Conservation (phyloP, 37 sponge, comb jelly and placozoan species). For the Dysidea cf. avara region DNA sequence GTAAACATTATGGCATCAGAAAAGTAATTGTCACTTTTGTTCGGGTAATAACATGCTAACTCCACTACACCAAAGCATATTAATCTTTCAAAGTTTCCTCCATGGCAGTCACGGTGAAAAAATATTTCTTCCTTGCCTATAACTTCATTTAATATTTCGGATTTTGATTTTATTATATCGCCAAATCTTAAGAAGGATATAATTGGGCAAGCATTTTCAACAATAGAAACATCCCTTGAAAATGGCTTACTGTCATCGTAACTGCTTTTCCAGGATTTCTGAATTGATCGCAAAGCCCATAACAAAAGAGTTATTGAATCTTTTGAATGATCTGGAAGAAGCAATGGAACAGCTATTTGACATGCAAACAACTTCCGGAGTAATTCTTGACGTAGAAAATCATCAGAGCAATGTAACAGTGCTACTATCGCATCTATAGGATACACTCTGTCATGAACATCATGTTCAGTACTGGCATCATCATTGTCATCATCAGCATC, state of each 20-base stretch:
- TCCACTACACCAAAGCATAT: slow-evolving; percentile 25
- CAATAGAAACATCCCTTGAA: slow-evolving; percentile 4
- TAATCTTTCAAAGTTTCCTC: background rate
- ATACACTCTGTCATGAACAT: background rate
- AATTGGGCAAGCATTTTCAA: slow-evolving; percentile 19
- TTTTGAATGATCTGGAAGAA: slow-evolving; percentile 27
- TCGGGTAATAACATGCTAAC: slow-evolving; percentile 26
- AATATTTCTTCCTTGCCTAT: slow-evolving; percentile 22
- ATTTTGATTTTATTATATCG: slow-evolving; percentile 16
- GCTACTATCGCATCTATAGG: slow-evolving; percentile 31
- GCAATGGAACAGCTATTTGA: slow-evolving; percentile 26
- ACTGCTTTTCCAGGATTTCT: slow-evolving; percentile 28
- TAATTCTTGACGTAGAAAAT: slow-evolving; percentile 34
- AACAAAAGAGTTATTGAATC: background rate
- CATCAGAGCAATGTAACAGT: slow-evolving; percentile 22
- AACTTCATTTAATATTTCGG: slow-evolving; percentile 26
- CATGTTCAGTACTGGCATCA: no score
- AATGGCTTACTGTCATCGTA: no score
- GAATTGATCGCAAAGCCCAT: slow-evolving; percentile 33
- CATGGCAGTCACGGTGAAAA: slow-evolving; percentile 25
- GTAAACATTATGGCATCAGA: slow-evolving; percentile 23
- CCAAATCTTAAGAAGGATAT: slow-evolving; percentile 36
- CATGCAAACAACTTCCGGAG: slow-evolving; percentile 15
- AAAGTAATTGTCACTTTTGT: background rate
- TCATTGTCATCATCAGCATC: no score